Base-by-base conservation (phyloP, 2,888 invertebrate species). In the Mylabris sibirica region DNA sequence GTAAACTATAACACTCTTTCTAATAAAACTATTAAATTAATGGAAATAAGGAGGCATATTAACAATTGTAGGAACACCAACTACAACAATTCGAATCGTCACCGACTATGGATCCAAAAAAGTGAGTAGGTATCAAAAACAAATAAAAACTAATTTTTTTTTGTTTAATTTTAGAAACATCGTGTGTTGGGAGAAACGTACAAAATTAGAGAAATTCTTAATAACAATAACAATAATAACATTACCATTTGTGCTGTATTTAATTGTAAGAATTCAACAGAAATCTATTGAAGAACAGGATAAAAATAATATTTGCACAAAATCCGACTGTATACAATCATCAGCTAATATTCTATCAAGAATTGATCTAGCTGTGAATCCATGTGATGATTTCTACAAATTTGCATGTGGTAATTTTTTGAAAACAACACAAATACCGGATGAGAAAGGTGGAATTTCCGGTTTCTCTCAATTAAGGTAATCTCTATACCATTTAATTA, bases 341-440 rank as follows among this genome's bases (percentile, higher is more conserved):
- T 24, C 57, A 2, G 26, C 14, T 5, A 6, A 26, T 26, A 57
- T 57, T 26, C 14, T 57, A 26, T 24, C 57, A 6, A 24, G 8
- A 57, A 57, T 57, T 22, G 57, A 57, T 26, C 12, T 24, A 2
- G 26, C 24, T 2, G n/a, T 57, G 1, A 89, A 92, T 71, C 92
- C 93, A 0, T 93, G 93, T 78, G 91, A 92, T 73, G 91, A 93
- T 79, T 93, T 93, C 83, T 93, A 92, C 81, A 86, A 89, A 74
- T 92, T 91, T 79, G 88, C 92, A 0, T 93, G 93, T 76, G 92
- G 92, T 26, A 57, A 57, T n/a, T 57, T 24, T n/a, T 4, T 57
- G 1, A 57, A 57, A n/a, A 57, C 24, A 0, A 3, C 57, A 1
- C 12, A 26, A 57, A 57, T 57, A 26, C 57, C 57, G 57, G 57